These are phyloP conservation scores for Trichechus manatus DNA, from an alignment of 2,113 vertebrate genomes.

Conservation along the genomic window DNA sequence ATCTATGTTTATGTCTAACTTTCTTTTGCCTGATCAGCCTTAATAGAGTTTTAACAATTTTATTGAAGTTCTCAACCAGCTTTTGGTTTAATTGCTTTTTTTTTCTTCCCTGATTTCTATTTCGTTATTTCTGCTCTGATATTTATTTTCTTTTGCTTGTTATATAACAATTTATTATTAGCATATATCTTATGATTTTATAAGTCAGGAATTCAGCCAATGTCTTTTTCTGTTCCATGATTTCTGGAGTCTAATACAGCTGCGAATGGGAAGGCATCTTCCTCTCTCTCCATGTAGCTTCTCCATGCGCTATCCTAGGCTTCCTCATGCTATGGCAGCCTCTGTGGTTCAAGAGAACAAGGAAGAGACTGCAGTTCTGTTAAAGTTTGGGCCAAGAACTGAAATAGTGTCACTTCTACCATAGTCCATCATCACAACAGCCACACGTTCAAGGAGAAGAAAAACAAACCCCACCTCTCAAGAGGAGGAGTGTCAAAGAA, in stretches of 20 bases:
- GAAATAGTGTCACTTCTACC: background rate
- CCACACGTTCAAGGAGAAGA: background rate
- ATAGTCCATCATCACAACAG: background rate
- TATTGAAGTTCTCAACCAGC: background rate
- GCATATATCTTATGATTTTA: background rate
- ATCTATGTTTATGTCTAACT: background rate
- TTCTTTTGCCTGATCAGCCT: background rate
- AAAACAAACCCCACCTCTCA: background rate
- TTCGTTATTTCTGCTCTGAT: background rate
- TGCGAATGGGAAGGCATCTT: background rate
- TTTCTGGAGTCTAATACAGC: background rate
- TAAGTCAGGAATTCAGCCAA: background rate
- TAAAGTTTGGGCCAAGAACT: background rate
- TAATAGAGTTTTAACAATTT: background rate
- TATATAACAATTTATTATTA: background rate
- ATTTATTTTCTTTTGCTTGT: background rate
- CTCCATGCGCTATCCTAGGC: background rate
- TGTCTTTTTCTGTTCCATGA: background rate
- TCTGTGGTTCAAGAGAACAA: background rate
- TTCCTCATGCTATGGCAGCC: background rate
- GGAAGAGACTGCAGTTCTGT: background rate
- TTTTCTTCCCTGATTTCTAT: background rate
- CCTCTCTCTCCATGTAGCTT: background rate
- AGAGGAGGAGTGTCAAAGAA: background rate
- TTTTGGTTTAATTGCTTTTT: background rate